Conservation (phyloP, 2,888 invertebrate species). For the Drosophila melanosoma region DNA sequence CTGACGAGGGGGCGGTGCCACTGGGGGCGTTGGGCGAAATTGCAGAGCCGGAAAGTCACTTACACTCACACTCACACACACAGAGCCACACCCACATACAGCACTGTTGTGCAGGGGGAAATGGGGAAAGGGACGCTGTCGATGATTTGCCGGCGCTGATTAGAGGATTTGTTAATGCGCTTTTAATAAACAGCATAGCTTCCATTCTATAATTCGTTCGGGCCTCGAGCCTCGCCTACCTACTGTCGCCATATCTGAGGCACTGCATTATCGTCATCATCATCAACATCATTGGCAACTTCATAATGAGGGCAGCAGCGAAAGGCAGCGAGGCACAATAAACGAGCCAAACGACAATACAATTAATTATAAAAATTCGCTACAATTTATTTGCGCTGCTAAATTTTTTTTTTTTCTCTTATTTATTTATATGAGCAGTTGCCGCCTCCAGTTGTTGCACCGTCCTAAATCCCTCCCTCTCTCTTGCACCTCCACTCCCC, state of each 20-base stretch:
- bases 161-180: slow-evolving; percentile 80
- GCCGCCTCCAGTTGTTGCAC: slow-evolving; percentile 42
- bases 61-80: slow-evolving; percentile 15
- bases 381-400: slow-evolving; percentile 76
- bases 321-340: slow-evolving; percentile 32
- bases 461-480: background rate
- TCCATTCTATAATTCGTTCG: slow-evolving; percentile 7
- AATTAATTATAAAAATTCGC: slow-evolving; percentile 81
- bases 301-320: slow-evolving; percentile 19
- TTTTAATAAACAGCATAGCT: slow-evolving; percentile 62
- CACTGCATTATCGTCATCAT: slow-evolving; percentile 55
- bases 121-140: slow-evolving; percentile 9
- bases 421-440: slow-evolving; percentile 61
- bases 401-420: slow-evolving; percentile 48
- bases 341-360: slow-evolving; percentile 74
- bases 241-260: slow-evolving; percentile 50
- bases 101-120: background rate
- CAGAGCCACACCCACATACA: slow-evolving; percentile 14
- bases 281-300: slow-evolving; percentile 44
- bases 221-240: slow-evolving; percentile 49
- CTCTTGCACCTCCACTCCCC: background rate
- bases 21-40: slow-evolving; percentile 31
- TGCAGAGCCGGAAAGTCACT: slow-evolving; percentile 51
- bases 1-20: slow-evolving; percentile 10
- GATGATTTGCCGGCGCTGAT: slow-evolving; percentile 71